A percentile compares a stretch with the other conserved stretches of the same genome.
These are phyloP conservation scores for Semicossyphus pulcher DNA, from an alignment of 2,113 vertebrate species.

Conservation along the genomic window DNA sequence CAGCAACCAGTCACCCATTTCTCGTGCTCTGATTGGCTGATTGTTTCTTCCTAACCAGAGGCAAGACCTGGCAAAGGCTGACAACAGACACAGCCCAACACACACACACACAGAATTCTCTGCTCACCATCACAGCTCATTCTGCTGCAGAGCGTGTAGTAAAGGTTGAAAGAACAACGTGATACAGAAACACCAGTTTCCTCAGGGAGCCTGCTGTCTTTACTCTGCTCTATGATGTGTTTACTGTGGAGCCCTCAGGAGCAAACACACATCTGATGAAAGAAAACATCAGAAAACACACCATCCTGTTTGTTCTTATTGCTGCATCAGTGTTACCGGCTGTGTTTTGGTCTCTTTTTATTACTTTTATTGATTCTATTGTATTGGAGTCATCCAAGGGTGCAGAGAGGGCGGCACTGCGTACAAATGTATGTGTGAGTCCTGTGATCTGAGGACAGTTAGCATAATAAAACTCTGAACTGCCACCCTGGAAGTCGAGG, in stretches of 20 bases:
- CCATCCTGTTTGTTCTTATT: neutral
- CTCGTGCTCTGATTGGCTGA: conserved; percentile 65
- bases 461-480: conserved; percentile 13
- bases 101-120: neutral
- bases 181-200: conserved; percentile 9
- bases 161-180: conserved; percentile 15
- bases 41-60: conserved; percentile 46
- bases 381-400: neutral
- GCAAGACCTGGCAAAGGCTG: conserved; percentile 63
- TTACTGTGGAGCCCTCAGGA: conserved; percentile 11
- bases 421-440: conserved; percentile 1
- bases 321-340: neutral
- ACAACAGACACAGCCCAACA: conserved; percentile 57
- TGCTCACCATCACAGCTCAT: conserved; percentile 3
- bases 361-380: neutral
- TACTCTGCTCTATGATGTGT: neutral
- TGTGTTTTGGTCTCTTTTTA: neutral
- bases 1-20: conserved; percentile 49
- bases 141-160: conserved; percentile 9
- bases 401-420: neutral
- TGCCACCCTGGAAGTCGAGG: too few relatives aligned
- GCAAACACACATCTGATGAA: neutral
- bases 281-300: conserved; percentile 6
- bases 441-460: neutral
- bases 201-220: neutral